Evolutionary conservation across 1,140 invertebrate genomes (phyloP).

Genomic region (Gryllus bimaculatus): DNA sequence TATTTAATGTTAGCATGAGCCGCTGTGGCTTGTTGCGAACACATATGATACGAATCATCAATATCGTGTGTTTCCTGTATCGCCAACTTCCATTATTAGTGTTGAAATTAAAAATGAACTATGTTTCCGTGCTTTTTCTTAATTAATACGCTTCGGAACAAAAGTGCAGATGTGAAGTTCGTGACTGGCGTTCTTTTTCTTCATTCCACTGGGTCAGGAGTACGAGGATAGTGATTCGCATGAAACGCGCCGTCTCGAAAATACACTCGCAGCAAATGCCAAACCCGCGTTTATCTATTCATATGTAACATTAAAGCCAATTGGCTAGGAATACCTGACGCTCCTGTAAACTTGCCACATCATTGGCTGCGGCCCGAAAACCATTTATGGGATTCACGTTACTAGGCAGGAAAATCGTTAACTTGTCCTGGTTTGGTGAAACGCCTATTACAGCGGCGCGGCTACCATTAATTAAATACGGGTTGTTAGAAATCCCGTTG

Average conservation of each 20-base stretch:
- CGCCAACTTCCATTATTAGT: not conserved
- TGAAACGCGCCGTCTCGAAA: not conserved
- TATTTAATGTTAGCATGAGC: no score
- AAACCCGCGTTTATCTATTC: not conserved
- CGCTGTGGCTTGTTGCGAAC: no score
- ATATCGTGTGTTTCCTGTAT: no score
- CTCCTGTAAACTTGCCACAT: not conserved
- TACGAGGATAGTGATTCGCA: not conserved
- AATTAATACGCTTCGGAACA: not conserved
- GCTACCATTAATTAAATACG: no score
- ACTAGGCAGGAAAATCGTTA: not conserved
- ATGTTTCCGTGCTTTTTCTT: not conserved
- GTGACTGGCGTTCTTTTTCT: not conserved
- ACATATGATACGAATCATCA: no score
- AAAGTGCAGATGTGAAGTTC: not conserved
- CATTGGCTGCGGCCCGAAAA: not conserved
- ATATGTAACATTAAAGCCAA: not conserved
- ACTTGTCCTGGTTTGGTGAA: not conserved
- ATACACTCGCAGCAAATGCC: not conserved
- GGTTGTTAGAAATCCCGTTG: no score
- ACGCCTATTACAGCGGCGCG: not conserved
- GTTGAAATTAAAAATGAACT: not conserved
- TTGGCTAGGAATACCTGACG: not conserved
- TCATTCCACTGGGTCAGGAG: not conserved
- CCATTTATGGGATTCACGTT: not conserved